Evolutionary conservation across 2,797 vertebrate genomes (phyloP).

Genomic region (Cirrhinus mrigala): DNA sequence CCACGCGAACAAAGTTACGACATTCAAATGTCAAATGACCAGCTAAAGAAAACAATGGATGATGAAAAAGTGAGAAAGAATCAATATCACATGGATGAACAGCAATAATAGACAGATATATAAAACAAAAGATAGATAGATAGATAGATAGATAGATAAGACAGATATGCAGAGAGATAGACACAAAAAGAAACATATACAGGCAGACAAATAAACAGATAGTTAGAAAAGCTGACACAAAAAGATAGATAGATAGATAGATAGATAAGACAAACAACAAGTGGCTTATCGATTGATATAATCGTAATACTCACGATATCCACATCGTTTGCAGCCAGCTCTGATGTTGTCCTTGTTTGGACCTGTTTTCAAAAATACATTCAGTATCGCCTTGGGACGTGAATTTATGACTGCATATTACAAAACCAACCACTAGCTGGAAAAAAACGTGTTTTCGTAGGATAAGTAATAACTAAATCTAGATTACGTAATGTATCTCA

Average conservation of each 20-base stretch:
- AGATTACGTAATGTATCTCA: background rate
- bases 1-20: constrained; percentile 95
- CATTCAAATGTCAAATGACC: constrained; percentile 98
- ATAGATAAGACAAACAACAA: background rate
- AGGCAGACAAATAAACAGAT: background rate
- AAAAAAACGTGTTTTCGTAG: background rate
- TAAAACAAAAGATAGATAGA: background rate
- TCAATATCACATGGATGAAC: background rate
- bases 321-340: constrained; percentile 98
- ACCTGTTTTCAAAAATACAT: constrained; percentile 74
- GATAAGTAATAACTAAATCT: background rate
- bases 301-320: constrained; percentile 89
- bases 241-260: background rate
- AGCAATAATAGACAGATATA: background rate
- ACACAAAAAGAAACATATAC: background rate
- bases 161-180: background rate
- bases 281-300: no score
- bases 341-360: constrained; percentile 97
- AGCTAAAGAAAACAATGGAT: constrained; percentile 74
- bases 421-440: background rate
- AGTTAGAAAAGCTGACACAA: background rate
- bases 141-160: background rate
- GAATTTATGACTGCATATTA: background rate
- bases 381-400: background rate
- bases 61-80: background rate